phyloP scores from a whole-genome alignment of 2,113 vertebrate species.

The Meleagris gallopavo region DNA sequence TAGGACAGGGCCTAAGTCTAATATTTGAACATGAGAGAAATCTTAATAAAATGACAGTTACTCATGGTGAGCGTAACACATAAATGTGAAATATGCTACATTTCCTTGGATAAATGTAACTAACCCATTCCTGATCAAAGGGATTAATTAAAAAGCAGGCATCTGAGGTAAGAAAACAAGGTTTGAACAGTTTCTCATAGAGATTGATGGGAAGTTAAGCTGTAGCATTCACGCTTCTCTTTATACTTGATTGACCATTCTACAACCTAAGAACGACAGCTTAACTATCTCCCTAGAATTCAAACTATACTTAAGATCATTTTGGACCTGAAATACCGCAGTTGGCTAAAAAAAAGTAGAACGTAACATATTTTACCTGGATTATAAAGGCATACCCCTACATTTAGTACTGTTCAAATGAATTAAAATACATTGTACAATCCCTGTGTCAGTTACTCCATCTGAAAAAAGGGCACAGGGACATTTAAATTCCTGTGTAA shows the following conservation, averaged over 20 bases:
- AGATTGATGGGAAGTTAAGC: not conserved
- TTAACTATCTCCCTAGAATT: not conserved
- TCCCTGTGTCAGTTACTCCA: not conserved
- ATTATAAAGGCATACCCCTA: not conserved
- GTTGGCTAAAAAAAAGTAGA: not conserved
- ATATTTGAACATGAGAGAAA: not conserved
- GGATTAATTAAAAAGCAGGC: not conserved
- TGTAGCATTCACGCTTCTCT: not conserved
- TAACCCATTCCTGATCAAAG: not conserved
- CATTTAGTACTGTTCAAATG: not conserved
- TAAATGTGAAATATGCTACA: not conserved
- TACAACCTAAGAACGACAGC: not conserved
- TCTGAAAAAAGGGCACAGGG: not conserved
- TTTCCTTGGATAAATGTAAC: not conserved
- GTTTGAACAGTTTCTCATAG: not conserved
- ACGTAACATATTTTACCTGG: not conserved
- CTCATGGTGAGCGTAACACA: not conserved
- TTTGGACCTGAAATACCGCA: not conserved
- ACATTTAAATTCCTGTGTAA: not conserved
- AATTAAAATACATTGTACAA: not conserved
- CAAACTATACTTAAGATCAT: not conserved
- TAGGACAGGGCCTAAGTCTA: not conserved
- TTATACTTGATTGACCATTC: not conserved
- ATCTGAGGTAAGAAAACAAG: not conserved
- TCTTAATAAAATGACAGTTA: not conserved